phyloP scores from a whole-genome alignment of 2,888 invertebrate genomes.

The Hedychridium roseum region DNA sequence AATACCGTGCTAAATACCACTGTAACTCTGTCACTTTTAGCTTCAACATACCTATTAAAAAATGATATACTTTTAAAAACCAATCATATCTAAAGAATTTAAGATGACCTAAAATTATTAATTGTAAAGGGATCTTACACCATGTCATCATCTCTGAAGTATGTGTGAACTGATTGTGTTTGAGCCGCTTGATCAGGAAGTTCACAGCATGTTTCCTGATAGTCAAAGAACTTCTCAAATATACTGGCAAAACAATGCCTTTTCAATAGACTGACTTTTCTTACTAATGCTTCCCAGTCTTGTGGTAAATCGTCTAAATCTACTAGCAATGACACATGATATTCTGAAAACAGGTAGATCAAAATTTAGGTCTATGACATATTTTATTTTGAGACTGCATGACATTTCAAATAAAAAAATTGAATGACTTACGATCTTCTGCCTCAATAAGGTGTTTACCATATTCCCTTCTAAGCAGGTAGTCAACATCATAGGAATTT shows the following conservation, averaged over 20 bases:
- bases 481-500: constrained; percentile 97
- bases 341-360: constrained; percentile 70
- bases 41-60: constrained; percentile 88
- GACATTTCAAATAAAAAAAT: background rate
- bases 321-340: constrained; percentile 92
- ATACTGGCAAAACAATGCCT: constrained; percentile 99
- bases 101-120: too few species aligned
- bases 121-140: too few species aligned
- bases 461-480: constrained; percentile 92
- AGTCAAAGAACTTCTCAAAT: constrained; percentile 99
- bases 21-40: constrained; percentile 97
- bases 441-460: constrained; percentile 82
- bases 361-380: background rate
- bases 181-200: constrained; percentile 89
- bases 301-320: constrained; percentile 92
- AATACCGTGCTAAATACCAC: constrained; percentile 99
- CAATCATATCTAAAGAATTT: constrained; percentile 4
- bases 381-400: background rate
- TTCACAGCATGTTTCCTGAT: constrained; percentile 96
- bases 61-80: constrained; percentile 12
- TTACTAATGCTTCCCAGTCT: constrained; percentile 88
- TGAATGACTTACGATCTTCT: constrained; percentile 78
- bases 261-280: constrained; percentile 93
- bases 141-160: constrained; percentile 98
- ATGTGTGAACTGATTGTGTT: constrained; percentile 95